Evolutionary conservation across 2,113 vertebrate genomes (phyloP).

Genomic region (Pteropus alecto): DNA sequence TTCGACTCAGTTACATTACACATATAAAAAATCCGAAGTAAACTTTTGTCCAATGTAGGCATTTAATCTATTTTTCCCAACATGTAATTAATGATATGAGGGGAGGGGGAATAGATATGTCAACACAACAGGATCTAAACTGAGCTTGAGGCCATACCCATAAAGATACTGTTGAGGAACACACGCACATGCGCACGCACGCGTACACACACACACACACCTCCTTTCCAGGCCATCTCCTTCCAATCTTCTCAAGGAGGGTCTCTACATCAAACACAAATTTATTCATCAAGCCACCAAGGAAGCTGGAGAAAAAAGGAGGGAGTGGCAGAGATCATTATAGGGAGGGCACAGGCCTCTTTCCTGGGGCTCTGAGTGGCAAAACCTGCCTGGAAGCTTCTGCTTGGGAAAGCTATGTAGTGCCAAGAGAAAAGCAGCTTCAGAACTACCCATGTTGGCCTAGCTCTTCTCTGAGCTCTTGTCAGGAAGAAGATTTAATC

Average conservation of each 20-base stretch:
- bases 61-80: slow-evolving; percentile 31
- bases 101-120: neutral
- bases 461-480: neutral
- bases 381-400: neutral
- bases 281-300: neutral
- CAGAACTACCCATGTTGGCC: neutral
- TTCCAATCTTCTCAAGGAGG: neutral
- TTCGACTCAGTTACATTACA: neutral
- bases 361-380: neutral
- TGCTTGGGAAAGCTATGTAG: neutral
- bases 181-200: neutral
- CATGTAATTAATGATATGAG: neutral
- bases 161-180: neutral
- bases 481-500: neutral
- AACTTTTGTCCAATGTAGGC: neutral
- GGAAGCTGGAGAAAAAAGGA: neutral
- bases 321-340: neutral
- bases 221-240: neutral
- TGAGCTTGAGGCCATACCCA: neutral
- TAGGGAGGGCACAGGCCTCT: neutral
- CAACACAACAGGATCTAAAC: neutral
- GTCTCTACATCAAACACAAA: neutral
- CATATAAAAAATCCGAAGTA: neutral
- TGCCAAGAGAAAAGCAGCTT: neutral
- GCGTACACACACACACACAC: neutral